Evolutionary conservation across 2,797 vertebrate species (phyloP).

Genomic region (Hydrolagus colliei): DNA sequence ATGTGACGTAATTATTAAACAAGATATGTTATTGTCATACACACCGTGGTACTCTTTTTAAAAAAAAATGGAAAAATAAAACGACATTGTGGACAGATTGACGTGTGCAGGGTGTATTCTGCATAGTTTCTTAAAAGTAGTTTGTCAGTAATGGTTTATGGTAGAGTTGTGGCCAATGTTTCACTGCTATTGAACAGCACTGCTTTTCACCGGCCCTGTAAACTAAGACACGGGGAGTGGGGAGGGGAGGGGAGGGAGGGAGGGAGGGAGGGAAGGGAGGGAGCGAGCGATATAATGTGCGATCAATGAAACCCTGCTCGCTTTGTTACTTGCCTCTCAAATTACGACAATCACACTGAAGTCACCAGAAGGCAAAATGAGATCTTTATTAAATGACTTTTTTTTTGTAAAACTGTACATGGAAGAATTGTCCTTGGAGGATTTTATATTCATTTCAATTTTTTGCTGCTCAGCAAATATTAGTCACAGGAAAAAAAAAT

Average conservation of each 20-base stretch:
- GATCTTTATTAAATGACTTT: conserved; percentile 76
- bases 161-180: conserved; percentile 87
- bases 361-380: conserved; percentile 85
- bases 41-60: conserved; percentile 32
- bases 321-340: conserved; percentile 70
- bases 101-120: conserved; percentile 96
- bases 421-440: conserved; percentile 94
- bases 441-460: conserved; percentile 95
- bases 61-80: conserved; percentile 63
- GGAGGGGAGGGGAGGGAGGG: not conserved
- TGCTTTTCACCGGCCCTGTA: conserved; percentile 83
- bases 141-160: conserved; percentile 96
- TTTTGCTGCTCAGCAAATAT: conserved; percentile 95
- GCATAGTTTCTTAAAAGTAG: conserved; percentile 87
- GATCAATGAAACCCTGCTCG: conserved; percentile 22
- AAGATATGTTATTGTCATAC: conserved; percentile 32
- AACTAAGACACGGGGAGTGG: conserved; percentile 41
- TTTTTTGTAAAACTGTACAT: conserved; percentile 93
- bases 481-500: conserved; percentile 83
- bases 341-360: conserved; percentile 99
- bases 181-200: conserved; percentile 88
- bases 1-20: conserved; percentile 31
- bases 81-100: conserved; percentile 91
- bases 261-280: too few relatives aligned
- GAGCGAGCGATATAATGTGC: conserved; percentile 62